phyloP scores from a whole-genome alignment of 2,113 vertebrate genomes.

The Octodon degus region DNA sequence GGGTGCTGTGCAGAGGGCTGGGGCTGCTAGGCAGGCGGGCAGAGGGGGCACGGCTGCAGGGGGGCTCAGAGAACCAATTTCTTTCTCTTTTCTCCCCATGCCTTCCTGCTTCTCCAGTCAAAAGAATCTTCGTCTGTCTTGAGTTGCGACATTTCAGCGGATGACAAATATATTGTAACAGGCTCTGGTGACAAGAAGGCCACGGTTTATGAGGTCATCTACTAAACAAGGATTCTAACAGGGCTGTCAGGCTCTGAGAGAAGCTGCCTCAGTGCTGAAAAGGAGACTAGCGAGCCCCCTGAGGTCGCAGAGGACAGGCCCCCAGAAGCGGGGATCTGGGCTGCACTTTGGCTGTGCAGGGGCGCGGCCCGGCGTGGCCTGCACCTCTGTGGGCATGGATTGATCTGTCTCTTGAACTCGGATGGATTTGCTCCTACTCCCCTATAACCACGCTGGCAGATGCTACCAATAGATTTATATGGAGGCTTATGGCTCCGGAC shows the following conservation, averaged over 20 bases:
- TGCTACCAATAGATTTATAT: constrained; percentile 72
- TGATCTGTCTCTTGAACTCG: background rate
- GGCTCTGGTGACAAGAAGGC: constrained; percentile 99
- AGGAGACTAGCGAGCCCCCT: constrained; percentile 39
- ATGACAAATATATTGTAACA: constrained; percentile 98
- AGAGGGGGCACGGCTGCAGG: background rate
- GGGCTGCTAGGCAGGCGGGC: background rate
- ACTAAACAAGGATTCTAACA: constrained; percentile 85
- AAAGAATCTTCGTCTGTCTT: constrained; percentile 98
- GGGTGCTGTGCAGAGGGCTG: background rate
- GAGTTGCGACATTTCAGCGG: constrained; percentile 97
- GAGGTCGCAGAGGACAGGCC: background rate
- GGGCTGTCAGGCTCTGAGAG: constrained; percentile 71
- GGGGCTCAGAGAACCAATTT: background rate
- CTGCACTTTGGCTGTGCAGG: background rate
- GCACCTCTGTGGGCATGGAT: background rate
- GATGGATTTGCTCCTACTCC: constrained; percentile 23
- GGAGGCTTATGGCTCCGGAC: constrained; percentile 69
- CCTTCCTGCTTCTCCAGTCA: constrained; percentile 86
- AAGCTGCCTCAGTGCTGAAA: constrained; percentile 39
- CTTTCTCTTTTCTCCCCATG: background rate
- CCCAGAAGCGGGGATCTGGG: background rate
- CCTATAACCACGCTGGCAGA: constrained; percentile 27
- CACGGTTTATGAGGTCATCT: constrained; percentile 99
- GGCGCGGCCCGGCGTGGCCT: fast-evolving